Percentiles rank a stretch among this genome's conserved stretches.
phyloP scores from a whole-genome alignment of 2,888 invertebrate species.

The Dasysyrphus albostriatus region DNA sequence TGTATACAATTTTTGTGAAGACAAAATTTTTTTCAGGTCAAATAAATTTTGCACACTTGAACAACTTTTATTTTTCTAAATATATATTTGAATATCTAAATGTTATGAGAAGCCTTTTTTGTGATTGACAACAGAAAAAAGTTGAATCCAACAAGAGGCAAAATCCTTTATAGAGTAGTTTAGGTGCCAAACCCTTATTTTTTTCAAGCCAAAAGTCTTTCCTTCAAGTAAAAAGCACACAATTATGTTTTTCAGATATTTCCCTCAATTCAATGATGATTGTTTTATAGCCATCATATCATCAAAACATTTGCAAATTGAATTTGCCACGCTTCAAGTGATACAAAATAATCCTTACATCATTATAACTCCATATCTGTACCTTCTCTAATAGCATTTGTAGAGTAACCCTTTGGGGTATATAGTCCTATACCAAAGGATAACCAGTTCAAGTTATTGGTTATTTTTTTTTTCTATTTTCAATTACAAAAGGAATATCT shows the following conservation, averaged over 20 bases:
- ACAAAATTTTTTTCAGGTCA: neutral
- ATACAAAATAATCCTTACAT: neutral
- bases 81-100: no score
- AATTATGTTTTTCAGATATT: no score
- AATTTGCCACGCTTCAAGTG: neutral
- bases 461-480: constrained; percentile 12
- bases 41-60: neutral
- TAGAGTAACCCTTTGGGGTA: neutral
- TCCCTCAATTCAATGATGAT: no score
- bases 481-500: constrained; percentile 27
- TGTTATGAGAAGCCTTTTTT: no score
- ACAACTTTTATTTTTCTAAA: neutral
- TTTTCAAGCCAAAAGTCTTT: no score
- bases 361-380: neutral
- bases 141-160: no score
- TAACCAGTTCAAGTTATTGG: constrained; percentile 58
- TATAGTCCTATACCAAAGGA: constrained; percentile 20
- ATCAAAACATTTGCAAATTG: neutral
- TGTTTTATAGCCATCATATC: neutral
- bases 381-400: neutral
- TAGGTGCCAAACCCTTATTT: no score
- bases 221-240: no score
- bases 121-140: no score
- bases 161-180: no score
- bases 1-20: neutral